Base-by-base conservation (phyloP, 2,797 vertebrate species). In the Propithecus deckenii region DNA sequence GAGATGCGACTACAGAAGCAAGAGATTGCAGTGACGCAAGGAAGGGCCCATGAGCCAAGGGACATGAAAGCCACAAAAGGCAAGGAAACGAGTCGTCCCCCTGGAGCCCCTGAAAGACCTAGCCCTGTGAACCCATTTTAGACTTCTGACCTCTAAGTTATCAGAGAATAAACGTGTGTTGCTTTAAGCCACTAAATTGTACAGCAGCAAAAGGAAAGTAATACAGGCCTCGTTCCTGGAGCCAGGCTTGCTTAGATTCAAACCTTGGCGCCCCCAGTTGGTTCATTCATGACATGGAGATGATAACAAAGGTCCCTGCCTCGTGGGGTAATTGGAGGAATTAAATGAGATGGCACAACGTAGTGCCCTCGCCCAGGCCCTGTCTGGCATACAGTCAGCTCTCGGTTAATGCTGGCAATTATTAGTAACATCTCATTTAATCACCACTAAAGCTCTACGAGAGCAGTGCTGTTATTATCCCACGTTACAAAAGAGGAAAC, bases 361-460 rank as follows among this genome's bases (percentile, higher is more conserved):
- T 2, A 38, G 41, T 30, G 8, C 67, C 35, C 86, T 41, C 41
- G 48, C 86, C 43, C 43, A 35, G 52, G 30, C 46, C 52, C 79
- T 32, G 25, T 17, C 52, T 72, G 63, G 38, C 5, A 0, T 15
- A 2, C 20, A 28, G 7, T 50, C 69, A 76, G 15, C 81, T 14
- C 89, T 52, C 30, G 4, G 83, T 65, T 35, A 28, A 28, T 30
- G 4, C 12, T n/a, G 10, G 23, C 75, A 18, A 4, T 92, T 38
- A 25, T 69, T 67, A 65, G 32, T 63, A 52, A 22, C 84, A 48
- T 87, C 85, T 69, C 61, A 32, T 78, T 63, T 79, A 50, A 79
- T 71, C 15, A 0, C 78, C 43, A 32, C 17, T 13, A 20, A 32
- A 14, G 41, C 69, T 72, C 55, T 18, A 0, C 46, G 59, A 71